Percentiles rank a stretch among this genome's conserved stretches.
phyloP scores from a whole-genome alignment of 1,140 invertebrate genomes.

The Atopsyche davidsoni region DNA sequence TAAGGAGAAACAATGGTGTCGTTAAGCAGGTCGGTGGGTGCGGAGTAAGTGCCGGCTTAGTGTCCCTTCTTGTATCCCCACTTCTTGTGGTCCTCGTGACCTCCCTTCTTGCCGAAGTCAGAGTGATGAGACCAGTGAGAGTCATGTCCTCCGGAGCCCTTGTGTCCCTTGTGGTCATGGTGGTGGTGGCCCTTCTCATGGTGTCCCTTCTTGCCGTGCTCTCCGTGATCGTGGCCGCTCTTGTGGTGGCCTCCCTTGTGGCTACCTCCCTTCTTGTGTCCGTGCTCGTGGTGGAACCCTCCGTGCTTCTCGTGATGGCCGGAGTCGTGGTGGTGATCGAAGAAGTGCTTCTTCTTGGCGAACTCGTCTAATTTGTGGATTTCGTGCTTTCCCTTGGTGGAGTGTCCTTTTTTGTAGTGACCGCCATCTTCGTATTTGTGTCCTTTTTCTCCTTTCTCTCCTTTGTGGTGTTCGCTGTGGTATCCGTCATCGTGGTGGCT shows the following conservation, averaged over 20 bases:
- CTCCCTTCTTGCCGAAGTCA: constrained; percentile 57
- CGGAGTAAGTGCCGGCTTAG: constrained; percentile 26
- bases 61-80: constrained; percentile 51
- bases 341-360: constrained; percentile 55
- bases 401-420: constrained; percentile 69
- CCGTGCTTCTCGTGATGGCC: constrained; percentile 64
- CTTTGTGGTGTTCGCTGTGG: constrained; percentile 67
- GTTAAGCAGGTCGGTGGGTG: constrained; percentile 1
- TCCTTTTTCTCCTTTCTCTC: constrained; percentile 66
- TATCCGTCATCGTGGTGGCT: constrained; percentile 64
- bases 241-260: constrained; percentile 65
- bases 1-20: neutral
- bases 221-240: constrained; percentile 48
- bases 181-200: constrained; percentile 47
- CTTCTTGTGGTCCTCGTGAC: constrained; percentile 49
- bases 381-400: constrained; percentile 69
- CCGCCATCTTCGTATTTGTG: constrained; percentile 53
- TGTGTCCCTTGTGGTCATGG: constrained; percentile 51
- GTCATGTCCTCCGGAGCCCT: constrained; percentile 48
- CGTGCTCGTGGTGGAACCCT: constrained; percentile 59
- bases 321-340: constrained; percentile 69
- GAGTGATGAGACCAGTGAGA: constrained; percentile 53
- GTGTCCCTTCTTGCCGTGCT: constrained; percentile 41
- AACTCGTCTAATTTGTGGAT: constrained; percentile 62
- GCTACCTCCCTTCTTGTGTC: constrained; percentile 57